Base-by-base conservation (phyloP, 2,888 invertebrate genomes). In the Sericinus montela region DNA sequence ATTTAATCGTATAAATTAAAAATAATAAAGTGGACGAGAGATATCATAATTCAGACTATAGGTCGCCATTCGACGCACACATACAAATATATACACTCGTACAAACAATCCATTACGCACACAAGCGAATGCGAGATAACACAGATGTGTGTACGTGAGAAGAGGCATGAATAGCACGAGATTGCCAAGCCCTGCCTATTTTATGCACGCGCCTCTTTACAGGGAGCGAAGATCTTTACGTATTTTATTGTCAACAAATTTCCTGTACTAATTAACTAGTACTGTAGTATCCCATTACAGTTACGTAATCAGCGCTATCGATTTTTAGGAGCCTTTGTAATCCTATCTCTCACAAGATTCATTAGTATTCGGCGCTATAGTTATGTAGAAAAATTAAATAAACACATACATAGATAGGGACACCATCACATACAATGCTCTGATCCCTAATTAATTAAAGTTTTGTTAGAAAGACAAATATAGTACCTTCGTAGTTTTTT, bases 41-140 rank as follows among this genome's bases (percentile, higher is more conserved):
- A 30, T 45, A 45, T 30, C 30, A 32, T 45, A 32, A 38, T 32
- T 38, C 23, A 30, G 45, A 45, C 45, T 13, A 30, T 19, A 32
- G n/a, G 45, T 8, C 32, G 32, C 19, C 45, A 38, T 38, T 2
- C 19, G 3, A 5, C 19, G 19, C 32, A 11, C 38, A 0, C 1
- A 3, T 8, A 34, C 11, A 34, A n/a, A 25, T n/a, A 25, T 1
- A n/a, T 30, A 15, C 19, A 15, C 36, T 10, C 36, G 19, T 3
- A 36, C 36, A n/a, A 4, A 15, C 25, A 15, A n/a, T 5, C 10
- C 1, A 3, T 2, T 9, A 16, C 36, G 7, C 15, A 19, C 19
- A 28, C 15, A 25, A 25, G 5, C 19, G 19, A 2, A 19, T 19
- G 19, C 19, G 5, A 19, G 19, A 19, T 19, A 19, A 19, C 19